Base-by-base conservation (phyloP, 2,888 invertebrate species). In the Eupithecia pulchellata region DNA sequence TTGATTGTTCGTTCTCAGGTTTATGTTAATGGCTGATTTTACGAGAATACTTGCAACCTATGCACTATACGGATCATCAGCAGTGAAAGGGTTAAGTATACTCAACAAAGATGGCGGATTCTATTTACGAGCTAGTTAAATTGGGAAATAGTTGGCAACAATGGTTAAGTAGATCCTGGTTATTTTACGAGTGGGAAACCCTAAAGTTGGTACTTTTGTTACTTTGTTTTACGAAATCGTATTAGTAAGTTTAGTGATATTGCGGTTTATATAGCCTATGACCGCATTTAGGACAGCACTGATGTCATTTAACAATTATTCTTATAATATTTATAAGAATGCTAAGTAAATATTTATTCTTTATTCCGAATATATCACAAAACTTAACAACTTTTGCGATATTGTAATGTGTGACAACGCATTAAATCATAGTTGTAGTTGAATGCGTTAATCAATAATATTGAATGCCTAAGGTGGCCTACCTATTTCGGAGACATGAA, bases 91-190 rank as follows among this genome's bases (percentile, higher is more conserved):
- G 52, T 52, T 52, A 52, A 52, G 20, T 52, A 52, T 25, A 25
- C 52, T 52, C 25, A 52, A 52, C 52, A 25, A 52, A 25, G 52
- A 29, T 57, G n/a, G 57, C 57, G 29, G 29, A 29, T 57, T 57
- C 57, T 29, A 29, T 57, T 57, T 57, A 57, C 29, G 27, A 57
- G 57, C 17, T 2, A 14, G 57, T 57, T 27, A 57, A 57, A 57
- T 57, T 57, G 27, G 57, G 57, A 27, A 57, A 29, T 52, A 52
- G 52, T 52, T 52, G 52, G 52, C 52, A 52, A 52, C 52, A 52
- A 52, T 52, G 52, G 20, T 52, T 25, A 25, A 52, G 52, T 3
- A 52, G 52, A 52, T 52, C 25, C 52, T 52, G 52, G 52, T 52
- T 55, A 55, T 55, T 57, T 57, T 57, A 57, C 29, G 29, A 29